A percentile compares a stretch with the other conserved stretches of the same genome.
These are phyloP conservation scores for Periophthalmus magnuspinnatus DNA, from an alignment of 2,797 vertebrate species.

Conservation along the genomic window DNA sequence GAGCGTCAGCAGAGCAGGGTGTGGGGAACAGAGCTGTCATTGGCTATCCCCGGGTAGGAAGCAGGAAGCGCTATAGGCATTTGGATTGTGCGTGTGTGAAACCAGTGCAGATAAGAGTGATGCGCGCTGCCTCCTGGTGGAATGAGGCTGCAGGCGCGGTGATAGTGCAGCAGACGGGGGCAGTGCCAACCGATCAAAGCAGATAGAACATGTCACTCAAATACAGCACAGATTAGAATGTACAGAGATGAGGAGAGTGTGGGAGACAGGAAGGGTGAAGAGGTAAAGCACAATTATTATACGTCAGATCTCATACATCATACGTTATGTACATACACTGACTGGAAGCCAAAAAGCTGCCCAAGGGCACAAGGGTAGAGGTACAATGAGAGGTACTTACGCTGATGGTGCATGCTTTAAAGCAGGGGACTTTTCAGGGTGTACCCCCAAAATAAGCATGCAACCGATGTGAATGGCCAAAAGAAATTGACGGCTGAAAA, in stretches of 20 bases:
- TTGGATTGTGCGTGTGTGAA: slow-evolving; percentile 76
- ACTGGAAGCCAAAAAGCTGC: too few species aligned
- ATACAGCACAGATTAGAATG: slow-evolving; percentile 69
- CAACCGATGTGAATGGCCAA: too few species aligned
- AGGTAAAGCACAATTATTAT: too few species aligned
- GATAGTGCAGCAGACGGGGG: slow-evolving; percentile 72
- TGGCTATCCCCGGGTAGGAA: slow-evolving; percentile 82
- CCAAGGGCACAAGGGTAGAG: too few species aligned
- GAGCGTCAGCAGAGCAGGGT: slow-evolving; percentile 38
- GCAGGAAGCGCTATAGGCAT: slow-evolving; percentile 69
- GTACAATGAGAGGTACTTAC: too few species aligned
- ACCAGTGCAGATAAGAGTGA: slow-evolving; percentile 77
- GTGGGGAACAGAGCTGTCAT: slow-evolving; percentile 47
- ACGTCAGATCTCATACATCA: too few species aligned
- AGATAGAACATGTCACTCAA: slow-evolving; percentile 78
- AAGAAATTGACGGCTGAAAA: too few species aligned
- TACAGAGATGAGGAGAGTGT: slow-evolving; percentile 59
- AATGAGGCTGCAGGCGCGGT: slow-evolving; percentile 71
- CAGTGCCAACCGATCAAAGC: slow-evolving; percentile 64
- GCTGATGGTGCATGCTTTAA: too few species aligned
- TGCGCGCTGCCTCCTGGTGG: slow-evolving; percentile 66
- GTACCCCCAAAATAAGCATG: too few species aligned
- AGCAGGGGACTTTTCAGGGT: too few species aligned
- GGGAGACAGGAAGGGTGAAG: background rate
- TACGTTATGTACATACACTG: too few species aligned